Percentiles rank a stretch among this genome's conserved stretches.
Evolutionary conservation across 1,140 invertebrate genomes (phyloP).

Genomic region (Paralvinella palmiformis): DNA sequence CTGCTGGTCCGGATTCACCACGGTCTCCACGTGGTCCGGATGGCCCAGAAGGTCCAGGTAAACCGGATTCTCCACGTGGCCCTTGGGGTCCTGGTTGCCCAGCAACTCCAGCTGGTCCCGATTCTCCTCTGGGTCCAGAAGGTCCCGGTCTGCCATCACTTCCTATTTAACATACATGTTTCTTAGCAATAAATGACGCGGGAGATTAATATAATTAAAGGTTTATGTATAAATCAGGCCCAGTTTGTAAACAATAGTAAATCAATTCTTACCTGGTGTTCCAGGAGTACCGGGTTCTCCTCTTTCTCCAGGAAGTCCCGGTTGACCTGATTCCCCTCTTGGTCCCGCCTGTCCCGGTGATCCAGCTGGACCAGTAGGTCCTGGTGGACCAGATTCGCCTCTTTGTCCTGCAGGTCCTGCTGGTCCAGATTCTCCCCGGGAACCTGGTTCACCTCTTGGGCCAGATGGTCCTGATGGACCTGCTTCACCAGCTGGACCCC

Average conservation of each 20-base stretch:
- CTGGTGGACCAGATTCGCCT: not conserved
- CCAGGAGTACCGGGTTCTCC: constrained; percentile 10
- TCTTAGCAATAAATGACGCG: too few species aligned
- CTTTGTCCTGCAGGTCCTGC: not conserved
- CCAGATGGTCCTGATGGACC: constrained; percentile 14
- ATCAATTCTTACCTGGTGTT: constrained; percentile 1
- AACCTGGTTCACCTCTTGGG: constrained; percentile 2
- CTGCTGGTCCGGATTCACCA: too few species aligned
- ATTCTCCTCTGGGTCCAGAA: constrained; percentile 1
- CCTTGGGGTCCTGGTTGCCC: too few species aligned
- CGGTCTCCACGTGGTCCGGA: too few species aligned
- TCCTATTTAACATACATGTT: too few species aligned
- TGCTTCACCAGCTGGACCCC: constrained; percentile 4
- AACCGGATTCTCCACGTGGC: too few species aligned
- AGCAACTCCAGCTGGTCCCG: constrained; percentile 1
- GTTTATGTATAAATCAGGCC: too few species aligned
- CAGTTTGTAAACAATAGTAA: too few species aligned
- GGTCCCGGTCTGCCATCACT: constrained; percentile 1
- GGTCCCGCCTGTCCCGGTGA: not conserved
- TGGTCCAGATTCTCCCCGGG: constrained; percentile 4
- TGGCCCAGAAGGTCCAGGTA: too few species aligned
- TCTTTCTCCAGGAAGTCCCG: constrained; percentile 20
- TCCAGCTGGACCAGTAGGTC: not conserved
- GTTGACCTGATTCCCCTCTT: constrained; percentile 8
- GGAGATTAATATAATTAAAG: too few species aligned